phyloP scores from a whole-genome alignment of 1,140 invertebrate genomes.

The Cherax quadricarinatus region DNA sequence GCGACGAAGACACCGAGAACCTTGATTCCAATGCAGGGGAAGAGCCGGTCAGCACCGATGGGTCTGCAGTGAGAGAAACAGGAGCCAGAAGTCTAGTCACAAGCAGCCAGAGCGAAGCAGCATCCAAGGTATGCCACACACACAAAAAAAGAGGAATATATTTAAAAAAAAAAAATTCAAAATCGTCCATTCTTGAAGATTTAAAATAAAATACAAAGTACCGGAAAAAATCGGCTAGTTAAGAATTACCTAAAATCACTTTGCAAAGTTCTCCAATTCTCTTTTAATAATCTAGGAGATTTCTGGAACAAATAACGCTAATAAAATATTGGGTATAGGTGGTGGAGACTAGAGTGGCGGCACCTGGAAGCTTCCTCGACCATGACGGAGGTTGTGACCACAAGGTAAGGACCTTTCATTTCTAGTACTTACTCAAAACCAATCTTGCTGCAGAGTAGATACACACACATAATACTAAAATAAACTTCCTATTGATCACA shows the following conservation, averaged over 20 bases:
- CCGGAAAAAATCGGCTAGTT: too few species aligned
- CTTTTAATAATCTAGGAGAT: too few species aligned
- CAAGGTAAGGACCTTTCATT: not conserved
- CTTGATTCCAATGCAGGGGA: not conserved
- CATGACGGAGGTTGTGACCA: not conserved
- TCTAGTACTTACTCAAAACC: too few species aligned
- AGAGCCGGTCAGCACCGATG: not conserved
- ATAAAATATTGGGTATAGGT: not conserved
- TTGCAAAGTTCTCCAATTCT: too few species aligned
- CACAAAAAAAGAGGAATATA: not conserved
- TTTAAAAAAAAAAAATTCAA: not conserved
- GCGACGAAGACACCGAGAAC: not conserved
- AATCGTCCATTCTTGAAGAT: not conserved
- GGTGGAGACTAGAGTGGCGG: constrained; percentile 41
- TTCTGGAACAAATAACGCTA: not conserved
- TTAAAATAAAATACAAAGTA: too few species aligned
- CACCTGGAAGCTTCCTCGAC: not conserved
- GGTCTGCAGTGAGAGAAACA: not conserved
- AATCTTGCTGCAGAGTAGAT: too few species aligned
- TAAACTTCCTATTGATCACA: too few species aligned
- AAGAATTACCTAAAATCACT: too few species aligned
- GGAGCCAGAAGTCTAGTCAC: not conserved
- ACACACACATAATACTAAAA: too few species aligned
- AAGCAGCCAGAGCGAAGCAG: constrained; percentile 27
- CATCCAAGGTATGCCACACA: not conserved